Evolutionary conservation across 2,797 vertebrate species (phyloP).

Genomic region (Cirrhinus mrigala): DNA sequence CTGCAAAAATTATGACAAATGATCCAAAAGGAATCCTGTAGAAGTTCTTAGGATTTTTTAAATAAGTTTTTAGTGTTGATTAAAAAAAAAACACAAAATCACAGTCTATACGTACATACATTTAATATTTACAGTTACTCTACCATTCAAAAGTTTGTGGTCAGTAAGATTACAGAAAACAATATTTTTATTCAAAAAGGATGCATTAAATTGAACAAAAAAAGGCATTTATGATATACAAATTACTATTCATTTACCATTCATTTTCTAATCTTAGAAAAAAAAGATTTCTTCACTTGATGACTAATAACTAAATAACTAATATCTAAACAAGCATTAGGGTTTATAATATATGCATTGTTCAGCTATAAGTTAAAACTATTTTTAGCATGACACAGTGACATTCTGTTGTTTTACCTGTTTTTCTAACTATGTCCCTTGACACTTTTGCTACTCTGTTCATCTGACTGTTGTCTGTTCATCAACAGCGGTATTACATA

Average conservation of each 20-base stretch:
- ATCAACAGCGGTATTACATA: background rate
- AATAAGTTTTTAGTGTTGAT: background rate
- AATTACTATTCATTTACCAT: too few species aligned
- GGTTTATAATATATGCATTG: background rate
- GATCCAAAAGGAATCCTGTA: background rate
- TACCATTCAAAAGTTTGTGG: background rate
- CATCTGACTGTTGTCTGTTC: background rate
- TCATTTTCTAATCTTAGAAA: background rate
- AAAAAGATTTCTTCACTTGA: background rate
- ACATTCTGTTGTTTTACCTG: background rate
- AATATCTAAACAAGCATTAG: background rate
- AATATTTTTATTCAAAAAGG: too few species aligned
- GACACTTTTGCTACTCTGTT: background rate
- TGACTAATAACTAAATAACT: background rate
- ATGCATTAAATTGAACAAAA: too few species aligned
- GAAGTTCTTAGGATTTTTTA: background rate
- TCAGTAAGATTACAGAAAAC: too few species aligned
- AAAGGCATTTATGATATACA: background rate
- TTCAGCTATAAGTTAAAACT: background rate
- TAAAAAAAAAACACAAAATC: background rate
- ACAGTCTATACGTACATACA: background rate
- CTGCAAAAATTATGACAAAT: background rate
- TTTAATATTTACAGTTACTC: background rate
- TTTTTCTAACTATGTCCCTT: background rate
- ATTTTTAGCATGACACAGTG: background rate